A percentile compares a stretch with the other conserved stretches of the same genome.
phyloP scores from a whole-genome alignment of 2,888 invertebrate genomes.

The Leucophenga montana region DNA sequence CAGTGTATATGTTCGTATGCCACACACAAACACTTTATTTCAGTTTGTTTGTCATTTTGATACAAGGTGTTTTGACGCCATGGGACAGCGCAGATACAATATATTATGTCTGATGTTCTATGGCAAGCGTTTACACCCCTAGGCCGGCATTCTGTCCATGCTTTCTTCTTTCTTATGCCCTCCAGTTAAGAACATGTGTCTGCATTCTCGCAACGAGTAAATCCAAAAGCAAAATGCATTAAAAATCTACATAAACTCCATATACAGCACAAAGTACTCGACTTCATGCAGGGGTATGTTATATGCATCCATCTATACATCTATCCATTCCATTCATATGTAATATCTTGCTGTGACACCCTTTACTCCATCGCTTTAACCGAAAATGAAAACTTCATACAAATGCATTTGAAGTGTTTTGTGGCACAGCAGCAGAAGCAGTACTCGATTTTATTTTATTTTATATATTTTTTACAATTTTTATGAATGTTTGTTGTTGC shows the following conservation, averaged over 20 bases:
- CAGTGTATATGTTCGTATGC: neutral
- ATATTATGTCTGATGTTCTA: too few relatives aligned
- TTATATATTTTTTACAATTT: too few relatives aligned
- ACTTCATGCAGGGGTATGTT: too few relatives aligned
- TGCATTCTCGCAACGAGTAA: neutral
- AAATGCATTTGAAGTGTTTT: conserved; percentile 6
- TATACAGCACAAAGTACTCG: neutral
- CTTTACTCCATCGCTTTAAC: too few relatives aligned
- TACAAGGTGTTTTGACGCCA: conserved; percentile 1
- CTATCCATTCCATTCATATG: too few relatives aligned
- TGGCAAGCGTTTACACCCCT: too few relatives aligned
- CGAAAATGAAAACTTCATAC: neutral
- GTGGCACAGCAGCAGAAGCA: neutral
- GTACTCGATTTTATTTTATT: neutral
- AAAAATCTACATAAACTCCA: neutral
- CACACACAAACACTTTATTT: conserved; percentile 3
- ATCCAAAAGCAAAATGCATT: conserved; percentile 8
- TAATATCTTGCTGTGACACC: neutral
- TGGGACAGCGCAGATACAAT: too few relatives aligned
- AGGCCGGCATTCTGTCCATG: too few relatives aligned
- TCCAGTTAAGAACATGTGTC: conserved; percentile 5
- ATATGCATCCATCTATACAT: neutral
- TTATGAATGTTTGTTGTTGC: too few relatives aligned
- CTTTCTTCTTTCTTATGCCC: too few relatives aligned
- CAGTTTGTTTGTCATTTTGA: neutral